Conservation (phyloP, 1,140 invertebrate species). For the Trichonephila clavata region DNA sequence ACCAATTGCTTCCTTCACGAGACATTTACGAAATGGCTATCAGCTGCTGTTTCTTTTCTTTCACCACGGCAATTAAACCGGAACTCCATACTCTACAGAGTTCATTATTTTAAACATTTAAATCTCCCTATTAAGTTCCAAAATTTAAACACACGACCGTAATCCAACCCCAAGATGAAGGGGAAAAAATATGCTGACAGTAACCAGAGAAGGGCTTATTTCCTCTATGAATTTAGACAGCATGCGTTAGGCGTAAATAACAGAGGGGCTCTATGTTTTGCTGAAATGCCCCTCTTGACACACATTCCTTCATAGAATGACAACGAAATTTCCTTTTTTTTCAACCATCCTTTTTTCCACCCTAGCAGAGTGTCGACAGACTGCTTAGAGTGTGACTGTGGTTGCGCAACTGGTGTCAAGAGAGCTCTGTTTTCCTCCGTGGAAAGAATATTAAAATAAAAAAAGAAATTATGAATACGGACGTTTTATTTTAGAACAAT, state of each 20-base stretch:
- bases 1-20: too few relatives aligned
- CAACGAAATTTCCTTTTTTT: not conserved
- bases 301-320: not conserved
- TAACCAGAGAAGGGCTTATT: not conserved
- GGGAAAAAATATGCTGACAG: not conserved
- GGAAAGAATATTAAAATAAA: not conserved
- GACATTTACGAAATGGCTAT: too few relatives aligned
- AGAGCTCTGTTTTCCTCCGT: not conserved
- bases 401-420: slow-evolving; percentile 10
- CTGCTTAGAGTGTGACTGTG: not conserved
- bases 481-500: not conserved
- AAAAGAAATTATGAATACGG: not conserved
- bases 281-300: not conserved
- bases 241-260: not conserved
- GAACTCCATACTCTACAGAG: too few relatives aligned
- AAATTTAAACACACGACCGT: not conserved
- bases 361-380: not conserved
- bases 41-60: too few relatives aligned
- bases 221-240: not conserved
- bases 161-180: not conserved
- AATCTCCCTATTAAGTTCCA: not conserved
- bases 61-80: too few relatives aligned
- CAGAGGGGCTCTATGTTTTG: not conserved
- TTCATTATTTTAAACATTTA: too few relatives aligned
- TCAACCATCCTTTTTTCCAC: not conserved